These are phyloP conservation scores for Nomada lathburiana DNA, from an alignment of 2,888 invertebrate genomes.

Conservation along the genomic window DNA sequence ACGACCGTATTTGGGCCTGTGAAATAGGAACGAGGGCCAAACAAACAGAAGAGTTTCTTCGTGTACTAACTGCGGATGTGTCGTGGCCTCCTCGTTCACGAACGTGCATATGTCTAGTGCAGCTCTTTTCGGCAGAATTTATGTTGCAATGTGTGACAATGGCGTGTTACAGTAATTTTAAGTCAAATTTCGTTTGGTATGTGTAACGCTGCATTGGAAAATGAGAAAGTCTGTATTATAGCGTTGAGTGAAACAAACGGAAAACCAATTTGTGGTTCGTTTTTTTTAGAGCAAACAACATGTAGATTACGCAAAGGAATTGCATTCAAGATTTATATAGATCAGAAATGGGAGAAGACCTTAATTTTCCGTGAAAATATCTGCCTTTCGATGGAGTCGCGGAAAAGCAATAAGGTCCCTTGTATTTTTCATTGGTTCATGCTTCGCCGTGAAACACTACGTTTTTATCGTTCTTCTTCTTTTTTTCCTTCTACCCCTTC, in stretches of 20 bases:
- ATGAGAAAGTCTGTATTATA: background rate
- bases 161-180: background rate
- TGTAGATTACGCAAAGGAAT: background rate
- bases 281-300: constrained; percentile 1
- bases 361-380: constrained; percentile 12
- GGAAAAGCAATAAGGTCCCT: background rate
- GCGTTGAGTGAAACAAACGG: background rate
- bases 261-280: no score
- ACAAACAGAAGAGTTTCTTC: constrained; percentile 49
- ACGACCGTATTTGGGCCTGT: constrained; percentile 49
- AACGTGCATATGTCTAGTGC: background rate
- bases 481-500: background rate
- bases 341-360: constrained; percentile 3
- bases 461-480: constrained; percentile 1
- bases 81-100: background rate
- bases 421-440: constrained; percentile 27
- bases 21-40: constrained; percentile 17
- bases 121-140: constrained; percentile 15
- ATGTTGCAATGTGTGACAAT: background rate
- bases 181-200: background rate
- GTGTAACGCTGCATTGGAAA: background rate
- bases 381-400: constrained; percentile 8
- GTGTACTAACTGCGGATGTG: constrained; percentile 39
- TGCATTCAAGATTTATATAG: background rate
- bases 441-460: background rate